Evolutionary conservation across 2,888 invertebrate genomes (phyloP).

Genomic region (Portevinia maculata): DNA sequence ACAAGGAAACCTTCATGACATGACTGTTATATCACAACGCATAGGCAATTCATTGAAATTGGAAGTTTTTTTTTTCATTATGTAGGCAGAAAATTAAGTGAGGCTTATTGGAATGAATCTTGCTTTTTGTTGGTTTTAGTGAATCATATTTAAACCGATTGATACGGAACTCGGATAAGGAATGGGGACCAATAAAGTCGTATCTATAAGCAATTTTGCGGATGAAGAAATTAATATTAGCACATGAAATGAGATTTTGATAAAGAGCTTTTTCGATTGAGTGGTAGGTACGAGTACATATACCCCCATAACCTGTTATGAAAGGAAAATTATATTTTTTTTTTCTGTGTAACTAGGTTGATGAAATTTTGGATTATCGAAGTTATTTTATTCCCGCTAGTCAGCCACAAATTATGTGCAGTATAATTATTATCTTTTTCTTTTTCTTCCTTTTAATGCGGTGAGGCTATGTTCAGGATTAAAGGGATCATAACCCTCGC

Average conservation of each 20-base stretch:
- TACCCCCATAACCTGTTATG: no score
- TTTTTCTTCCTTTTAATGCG: no score
- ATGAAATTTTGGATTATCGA: no score
- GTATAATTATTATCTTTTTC: no score
- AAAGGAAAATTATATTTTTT: not conserved
- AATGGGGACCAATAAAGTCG: conserved; percentile 7
- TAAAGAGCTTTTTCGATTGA: conserved; percentile 31
- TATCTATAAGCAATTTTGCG: conserved; percentile 44
- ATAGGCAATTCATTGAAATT: conserved; percentile 49
- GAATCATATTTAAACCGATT: conserved; percentile 50
- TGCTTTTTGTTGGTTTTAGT: conserved; percentile 26
- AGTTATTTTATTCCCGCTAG: no score
- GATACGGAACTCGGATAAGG: conserved; percentile 3
- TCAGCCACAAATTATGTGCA: no score
- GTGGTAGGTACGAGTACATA: conserved; percentile 12
- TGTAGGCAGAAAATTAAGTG: conserved; percentile 18
- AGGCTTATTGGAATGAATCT: conserved; percentile 8
- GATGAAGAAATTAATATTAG: conserved; percentile 51
- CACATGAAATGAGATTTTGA: conserved; percentile 46
- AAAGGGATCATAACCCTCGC: no score
- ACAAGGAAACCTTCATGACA: not conserved
- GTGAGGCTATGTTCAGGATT: no score
- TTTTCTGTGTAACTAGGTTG: no score
- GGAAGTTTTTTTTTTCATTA: conserved; percentile 3
- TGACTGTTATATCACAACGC: conserved; percentile 22